A percentile compares a stretch with the other conserved stretches of the same genome.
phyloP scores from a whole-genome alignment of 2,113 vertebrate genomes.

The Spea bombifrons region DNA sequence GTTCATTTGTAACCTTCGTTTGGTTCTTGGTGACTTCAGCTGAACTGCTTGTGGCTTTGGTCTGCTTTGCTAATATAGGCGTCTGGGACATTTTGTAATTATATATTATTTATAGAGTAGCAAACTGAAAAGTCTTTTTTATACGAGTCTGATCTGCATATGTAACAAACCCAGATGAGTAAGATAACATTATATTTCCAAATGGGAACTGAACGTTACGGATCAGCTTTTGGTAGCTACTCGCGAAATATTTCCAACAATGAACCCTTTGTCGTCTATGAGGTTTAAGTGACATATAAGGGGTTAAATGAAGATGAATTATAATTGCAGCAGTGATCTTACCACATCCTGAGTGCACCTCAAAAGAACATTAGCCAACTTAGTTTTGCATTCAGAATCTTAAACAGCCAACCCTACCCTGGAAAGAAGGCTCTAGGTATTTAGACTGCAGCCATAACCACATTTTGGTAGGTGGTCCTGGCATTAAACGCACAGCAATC shows the following conservation, averaged over 20 bases:
- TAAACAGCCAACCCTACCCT: constrained; percentile 11
- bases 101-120: constrained; percentile 6
- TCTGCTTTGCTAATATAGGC: background rate
- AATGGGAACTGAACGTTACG: no score
- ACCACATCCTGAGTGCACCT: background rate
- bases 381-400: background rate
- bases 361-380: background rate
- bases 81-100: background rate
- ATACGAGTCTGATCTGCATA: no score
- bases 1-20: constrained; percentile 5
- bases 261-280: no score
- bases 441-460: constrained; percentile 34
- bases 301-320: background rate
- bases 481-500: constrained; percentile 2
- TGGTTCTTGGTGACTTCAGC: constrained; percentile 5
- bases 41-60: constrained; percentile 14
- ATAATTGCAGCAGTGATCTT: background rate
- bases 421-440: constrained; percentile 23
- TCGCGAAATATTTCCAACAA: no score
- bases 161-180: no score
- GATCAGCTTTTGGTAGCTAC: no score
- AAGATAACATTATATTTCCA: no score
- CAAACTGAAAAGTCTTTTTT: background rate
- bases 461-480: background rate
- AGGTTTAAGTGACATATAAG: no score